Percentiles rank a stretch among this genome's conserved stretches.
Conservation (phyloP, 2,113 vertebrate genomes). For the Phrynosoma platyrhinos region DNA sequence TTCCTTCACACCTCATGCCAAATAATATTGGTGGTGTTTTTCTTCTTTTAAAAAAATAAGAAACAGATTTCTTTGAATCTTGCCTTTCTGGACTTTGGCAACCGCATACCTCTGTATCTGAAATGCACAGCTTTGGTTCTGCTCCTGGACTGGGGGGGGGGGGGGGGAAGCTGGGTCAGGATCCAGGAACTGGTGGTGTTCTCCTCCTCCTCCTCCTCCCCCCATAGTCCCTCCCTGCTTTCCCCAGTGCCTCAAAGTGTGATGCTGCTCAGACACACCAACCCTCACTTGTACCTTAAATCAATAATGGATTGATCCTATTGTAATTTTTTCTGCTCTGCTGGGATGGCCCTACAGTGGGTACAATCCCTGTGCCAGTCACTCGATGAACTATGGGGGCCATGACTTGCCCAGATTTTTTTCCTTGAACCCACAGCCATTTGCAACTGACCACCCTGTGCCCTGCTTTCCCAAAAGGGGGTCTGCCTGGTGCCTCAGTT, state of each 20-base stretch:
- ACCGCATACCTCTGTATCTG: slow-evolving; percentile 13
- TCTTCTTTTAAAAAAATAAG: background rate
- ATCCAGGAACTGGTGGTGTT: background rate
- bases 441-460: background rate
- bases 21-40: background rate
- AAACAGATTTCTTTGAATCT: background rate
- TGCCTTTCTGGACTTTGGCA: slow-evolving; percentile 8
- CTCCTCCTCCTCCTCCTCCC: background rate
- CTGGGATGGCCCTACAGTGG: background rate
- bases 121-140: background rate
- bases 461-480: background rate
- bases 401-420: background rate
- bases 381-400: background rate
- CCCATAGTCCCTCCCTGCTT: background rate
- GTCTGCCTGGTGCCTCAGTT: background rate
- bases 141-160: background rate
- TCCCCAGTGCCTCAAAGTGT: background rate
- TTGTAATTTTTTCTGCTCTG: background rate
- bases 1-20: background rate
- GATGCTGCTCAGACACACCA: background rate
- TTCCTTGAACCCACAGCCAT: too few species aligned
- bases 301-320: background rate
- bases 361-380: background rate
- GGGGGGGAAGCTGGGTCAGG: slow-evolving; percentile 18
- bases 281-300: background rate